Evolutionary conservation across 2,797 vertebrate genomes (phyloP).

Genomic region (Lacerta viridis): DNA sequence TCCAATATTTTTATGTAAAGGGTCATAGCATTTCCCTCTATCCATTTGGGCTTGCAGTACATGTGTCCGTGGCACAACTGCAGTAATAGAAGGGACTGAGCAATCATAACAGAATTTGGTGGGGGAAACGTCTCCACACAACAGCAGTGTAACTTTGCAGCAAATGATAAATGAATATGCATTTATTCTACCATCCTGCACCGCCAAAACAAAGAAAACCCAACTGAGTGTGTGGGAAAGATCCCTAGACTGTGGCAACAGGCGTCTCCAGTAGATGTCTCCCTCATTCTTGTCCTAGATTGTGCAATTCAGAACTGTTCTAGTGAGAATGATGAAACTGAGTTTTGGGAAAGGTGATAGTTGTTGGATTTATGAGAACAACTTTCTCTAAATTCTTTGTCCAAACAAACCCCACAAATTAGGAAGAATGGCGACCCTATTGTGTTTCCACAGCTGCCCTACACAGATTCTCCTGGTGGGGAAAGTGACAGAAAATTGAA

Average conservation of each 20-base stretch:
- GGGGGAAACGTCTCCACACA: not conserved
- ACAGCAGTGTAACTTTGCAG: not conserved
- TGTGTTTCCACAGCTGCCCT: not conserved
- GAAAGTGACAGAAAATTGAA: not conserved
- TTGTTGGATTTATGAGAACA: not conserved
- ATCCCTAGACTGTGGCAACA: not conserved
- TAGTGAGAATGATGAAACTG: not conserved
- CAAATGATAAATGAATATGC: not conserved
- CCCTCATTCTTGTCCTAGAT: not conserved
- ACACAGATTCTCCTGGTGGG: not conserved
- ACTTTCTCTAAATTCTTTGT: not conserved
- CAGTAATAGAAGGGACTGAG: too few species aligned
- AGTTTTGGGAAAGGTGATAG: not conserved
- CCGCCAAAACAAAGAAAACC: too few species aligned
- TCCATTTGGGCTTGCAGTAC: not conserved
- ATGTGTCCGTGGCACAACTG: not conserved
- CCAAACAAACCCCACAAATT: not conserved
- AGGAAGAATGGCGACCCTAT: not conserved
- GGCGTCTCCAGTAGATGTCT: not conserved
- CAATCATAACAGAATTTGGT: too few species aligned
- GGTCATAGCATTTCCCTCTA: not conserved
- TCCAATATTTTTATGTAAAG: not conserved
- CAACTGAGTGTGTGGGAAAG: not conserved
- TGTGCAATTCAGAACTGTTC: not conserved
- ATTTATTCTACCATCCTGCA: not conserved